Evolutionary conservation across 2,888 invertebrate genomes (phyloP).

Genomic region (Seira ritae): DNA sequence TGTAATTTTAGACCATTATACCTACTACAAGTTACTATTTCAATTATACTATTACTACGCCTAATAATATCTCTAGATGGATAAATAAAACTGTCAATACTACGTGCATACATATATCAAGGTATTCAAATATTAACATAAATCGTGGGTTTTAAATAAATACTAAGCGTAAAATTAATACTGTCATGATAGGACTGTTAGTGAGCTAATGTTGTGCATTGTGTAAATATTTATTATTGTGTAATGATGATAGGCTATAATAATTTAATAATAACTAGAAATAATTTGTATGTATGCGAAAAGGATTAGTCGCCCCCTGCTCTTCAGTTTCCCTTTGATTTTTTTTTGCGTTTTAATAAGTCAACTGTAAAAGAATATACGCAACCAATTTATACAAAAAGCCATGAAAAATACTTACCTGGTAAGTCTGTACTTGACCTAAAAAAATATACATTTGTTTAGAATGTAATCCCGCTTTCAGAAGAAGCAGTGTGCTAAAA

Average conservation of each 20-base stretch:
- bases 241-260: not conserved
- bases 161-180: not conserved
- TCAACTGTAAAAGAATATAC: constrained; percentile 4
- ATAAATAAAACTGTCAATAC: constrained; percentile 41
- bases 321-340: constrained; percentile 2
- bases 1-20: constrained; percentile 21
- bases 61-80: constrained; percentile 38
- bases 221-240: constrained; percentile 26
- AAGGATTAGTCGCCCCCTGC: not conserved
- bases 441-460: not conserved
- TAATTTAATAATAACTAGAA: not conserved
- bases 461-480: constrained; percentile 35
- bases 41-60: not conserved
- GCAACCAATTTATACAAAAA: constrained; percentile 22
- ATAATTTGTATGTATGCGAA: not conserved
- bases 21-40: no score
- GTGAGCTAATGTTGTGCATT: not conserved
- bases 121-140: constrained; percentile 39
- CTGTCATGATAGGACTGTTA: constrained; percentile 1
- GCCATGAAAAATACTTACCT: constrained; percentile 14
- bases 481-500: not conserved
- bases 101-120: constrained; percentile 52
- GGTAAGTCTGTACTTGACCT: constrained; percentile 10
- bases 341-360: constrained; percentile 28
- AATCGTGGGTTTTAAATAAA: not conserved